Base-by-base conservation (phyloP, 2,888 invertebrate species). In the Yponomeuta malinellus region DNA sequence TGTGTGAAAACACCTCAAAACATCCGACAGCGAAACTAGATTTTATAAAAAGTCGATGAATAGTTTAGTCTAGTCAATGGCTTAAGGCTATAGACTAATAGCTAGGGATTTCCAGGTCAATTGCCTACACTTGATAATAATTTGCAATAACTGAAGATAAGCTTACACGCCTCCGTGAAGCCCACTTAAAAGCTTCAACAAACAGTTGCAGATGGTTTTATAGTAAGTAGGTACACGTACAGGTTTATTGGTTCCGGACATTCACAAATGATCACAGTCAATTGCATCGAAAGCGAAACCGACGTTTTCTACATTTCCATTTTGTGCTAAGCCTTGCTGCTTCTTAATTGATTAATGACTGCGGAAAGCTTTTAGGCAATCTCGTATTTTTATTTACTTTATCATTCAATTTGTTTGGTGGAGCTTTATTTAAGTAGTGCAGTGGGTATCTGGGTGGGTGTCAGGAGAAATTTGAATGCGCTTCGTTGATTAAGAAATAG, bases 61-160 rank as follows among this genome's bases (percentile, higher is more conserved):
- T 43, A 69, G 43, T 5, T 43, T 43, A 43, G 43, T 8, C 43
- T 43, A 43, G 52, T 59, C 12, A 59, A 15, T 15, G 52, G 81
- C 81, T 81, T 82, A 77, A 79, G 81, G 77, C 78, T 75, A 78
- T 77, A 75, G 78, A 75, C 77, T 85, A 86, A 87, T 86, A 83
- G 83, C 80, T 81, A 79, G 82, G 83, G 79, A 79, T 79, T 86
- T 85, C 82, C 89, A 76, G 89, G 90, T 89, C 89, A 88, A 88
- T 88, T 86, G 85, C 79, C 79, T 81, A 74, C 81, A 83, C 80
- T 84, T 83, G 79, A 79, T 82, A 83, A 84, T 88, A 83, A 83
- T 81, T 43, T 78, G 80, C 84, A 82, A 85, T 86, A 23, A 23
- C 23, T 83, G 83, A 79, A 81, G 79, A 78, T 78, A 81, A 78